Conservation (phyloP, 2,113 vertebrate species). For the Nycticorax nycticorax region DNA sequence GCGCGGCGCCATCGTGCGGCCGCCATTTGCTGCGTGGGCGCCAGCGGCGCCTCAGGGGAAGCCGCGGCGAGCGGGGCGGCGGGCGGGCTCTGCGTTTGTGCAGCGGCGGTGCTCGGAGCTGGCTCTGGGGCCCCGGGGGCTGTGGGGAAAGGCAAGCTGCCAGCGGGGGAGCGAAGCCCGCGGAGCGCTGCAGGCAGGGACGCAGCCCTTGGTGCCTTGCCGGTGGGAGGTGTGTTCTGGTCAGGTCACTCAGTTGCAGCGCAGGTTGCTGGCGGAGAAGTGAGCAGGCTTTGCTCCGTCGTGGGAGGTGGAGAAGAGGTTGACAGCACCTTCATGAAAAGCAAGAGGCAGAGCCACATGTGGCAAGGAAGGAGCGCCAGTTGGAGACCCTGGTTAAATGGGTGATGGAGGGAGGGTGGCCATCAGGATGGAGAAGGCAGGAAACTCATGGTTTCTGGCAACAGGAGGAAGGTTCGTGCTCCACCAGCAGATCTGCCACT, state of each 20-base stretch:
- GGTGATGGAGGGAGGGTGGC: background rate
- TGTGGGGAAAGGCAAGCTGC: background rate
- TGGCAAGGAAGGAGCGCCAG: background rate
- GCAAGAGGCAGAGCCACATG: background rate
- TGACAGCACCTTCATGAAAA: background rate
- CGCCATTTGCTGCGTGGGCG: background rate
- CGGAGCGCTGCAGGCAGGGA: background rate
- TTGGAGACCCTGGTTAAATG: background rate
- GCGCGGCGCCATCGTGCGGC: background rate
- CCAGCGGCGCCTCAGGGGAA: background rate
- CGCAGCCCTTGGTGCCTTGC: fast-evolving
- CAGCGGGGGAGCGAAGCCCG: no score
- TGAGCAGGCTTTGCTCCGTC: background rate
- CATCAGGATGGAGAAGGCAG: background rate
- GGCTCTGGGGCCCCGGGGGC: fast-evolving
- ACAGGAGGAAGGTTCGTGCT: background rate
- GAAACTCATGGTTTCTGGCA: background rate
- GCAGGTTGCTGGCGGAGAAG: background rate
- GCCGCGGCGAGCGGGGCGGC: background rate
- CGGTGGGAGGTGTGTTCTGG: background rate
- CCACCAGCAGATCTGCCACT: background rate
- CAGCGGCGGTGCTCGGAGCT: background rate
- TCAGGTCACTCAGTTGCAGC: background rate
- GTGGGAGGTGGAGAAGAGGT: background rate
- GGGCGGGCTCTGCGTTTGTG: fast-evolving